phyloP scores from a whole-genome alignment of 2,888 invertebrate genomes.

The Phyto melanocephala region DNA sequence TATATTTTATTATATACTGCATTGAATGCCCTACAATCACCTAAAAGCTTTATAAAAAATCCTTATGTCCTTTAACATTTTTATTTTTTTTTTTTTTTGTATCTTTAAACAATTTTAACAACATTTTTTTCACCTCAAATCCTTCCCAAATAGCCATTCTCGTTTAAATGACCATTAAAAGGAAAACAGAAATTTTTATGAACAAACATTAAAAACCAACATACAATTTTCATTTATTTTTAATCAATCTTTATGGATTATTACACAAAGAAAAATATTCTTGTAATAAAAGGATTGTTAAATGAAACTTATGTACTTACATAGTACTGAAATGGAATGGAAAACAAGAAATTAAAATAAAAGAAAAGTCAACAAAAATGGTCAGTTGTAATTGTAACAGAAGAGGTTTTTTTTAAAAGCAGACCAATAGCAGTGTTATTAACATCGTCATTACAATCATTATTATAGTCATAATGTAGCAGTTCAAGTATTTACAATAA shows the following conservation, averaged over 20 bases:
- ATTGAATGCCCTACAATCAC: too few relatives aligned
- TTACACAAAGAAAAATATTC: conserved; percentile 10
- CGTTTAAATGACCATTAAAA: background rate
- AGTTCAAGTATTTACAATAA: conserved; percentile 48
- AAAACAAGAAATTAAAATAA: conserved; percentile 2
- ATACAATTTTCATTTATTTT: conserved; percentile 44
- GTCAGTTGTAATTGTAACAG: background rate
- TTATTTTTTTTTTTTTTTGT: too few relatives aligned
- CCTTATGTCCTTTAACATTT: too few relatives aligned
- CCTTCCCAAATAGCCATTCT: background rate
- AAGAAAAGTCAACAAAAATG: conserved; percentile 8
- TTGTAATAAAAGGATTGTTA: conserved; percentile 30
- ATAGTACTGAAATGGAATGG: background rate
- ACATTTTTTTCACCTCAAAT: background rate
- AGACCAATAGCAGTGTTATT: background rate
- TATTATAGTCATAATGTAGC: conserved; percentile 5
- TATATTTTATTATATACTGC: too few relatives aligned
- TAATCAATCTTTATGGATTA: conserved; percentile 59
- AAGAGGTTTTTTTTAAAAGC: too few relatives aligned
- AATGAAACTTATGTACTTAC: background rate
- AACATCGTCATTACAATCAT: background rate
- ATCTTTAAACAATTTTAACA: background rate
- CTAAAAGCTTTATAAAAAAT: too few relatives aligned
- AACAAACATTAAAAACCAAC: background rate
- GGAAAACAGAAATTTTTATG: background rate